Percentiles rank a stretch among this genome's conserved stretches.
phyloP scores from a whole-genome alignment of 1,140 invertebrate species.

The Himalopsyche phryganea region DNA sequence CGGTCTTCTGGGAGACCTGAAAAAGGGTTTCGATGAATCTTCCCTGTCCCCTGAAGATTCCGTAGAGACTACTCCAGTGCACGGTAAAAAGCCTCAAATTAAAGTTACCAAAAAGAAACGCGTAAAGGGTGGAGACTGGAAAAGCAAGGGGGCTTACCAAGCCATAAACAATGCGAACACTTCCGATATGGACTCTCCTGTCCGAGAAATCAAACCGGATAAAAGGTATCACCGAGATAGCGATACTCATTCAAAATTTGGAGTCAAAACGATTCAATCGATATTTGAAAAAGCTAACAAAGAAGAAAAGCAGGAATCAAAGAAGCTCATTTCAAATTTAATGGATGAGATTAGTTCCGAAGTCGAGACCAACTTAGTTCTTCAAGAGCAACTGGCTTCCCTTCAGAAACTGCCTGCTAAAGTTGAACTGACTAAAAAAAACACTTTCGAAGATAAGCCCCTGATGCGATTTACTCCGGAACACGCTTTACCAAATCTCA shows the following conservation, averaged over 20 bases:
- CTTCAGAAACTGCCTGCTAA: not conserved
- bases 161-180: constrained; percentile 26
- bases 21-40: constrained; percentile 16
- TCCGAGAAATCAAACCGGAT: constrained; percentile 19
- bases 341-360: constrained; percentile 15
- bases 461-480: constrained; percentile 23
- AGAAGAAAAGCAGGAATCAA: not conserved
- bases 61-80: constrained; percentile 45
- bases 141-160: constrained; percentile 45
- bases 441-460: constrained; percentile 12
- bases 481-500: constrained; percentile 24
- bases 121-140: constrained; percentile 45
- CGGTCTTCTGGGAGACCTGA: constrained; percentile 11
- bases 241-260: constrained; percentile 31
- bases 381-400: not conserved
- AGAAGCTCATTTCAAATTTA: constrained; percentile 8
- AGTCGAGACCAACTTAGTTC: constrained; percentile 5
- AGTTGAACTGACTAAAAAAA: constrained; percentile 4
- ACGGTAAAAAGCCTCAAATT: constrained; percentile 35
- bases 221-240: constrained; percentile 21
- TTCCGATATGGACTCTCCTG: constrained; percentile 27
- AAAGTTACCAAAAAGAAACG: constrained; percentile 42
- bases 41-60: constrained; percentile 19
- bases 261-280: constrained; percentile 46
- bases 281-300: constrained; percentile 40